Conservation (phyloP, 2,113 vertebrate species). For the Hydrolagus affinis region DNA sequence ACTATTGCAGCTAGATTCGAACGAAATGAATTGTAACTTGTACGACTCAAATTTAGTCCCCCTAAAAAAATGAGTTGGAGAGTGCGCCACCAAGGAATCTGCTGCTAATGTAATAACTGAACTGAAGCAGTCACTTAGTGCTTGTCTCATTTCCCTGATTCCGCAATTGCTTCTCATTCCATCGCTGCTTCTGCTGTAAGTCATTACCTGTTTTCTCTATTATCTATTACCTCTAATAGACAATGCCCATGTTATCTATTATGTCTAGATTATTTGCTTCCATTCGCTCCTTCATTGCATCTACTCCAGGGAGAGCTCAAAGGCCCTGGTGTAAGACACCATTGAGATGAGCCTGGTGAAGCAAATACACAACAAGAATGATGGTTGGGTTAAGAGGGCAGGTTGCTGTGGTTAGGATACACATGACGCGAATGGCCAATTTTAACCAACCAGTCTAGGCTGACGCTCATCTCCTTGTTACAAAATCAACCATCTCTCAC, state of each 20-base stretch:
- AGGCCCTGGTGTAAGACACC: not conserved
- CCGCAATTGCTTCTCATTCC: not conserved
- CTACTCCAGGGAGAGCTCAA: constrained; percentile 10
- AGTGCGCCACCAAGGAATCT: not conserved
- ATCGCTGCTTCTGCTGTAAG: not conserved
- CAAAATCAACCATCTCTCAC: too few species aligned
- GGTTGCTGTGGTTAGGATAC: too few species aligned
- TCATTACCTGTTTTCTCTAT: constrained; percentile 24
- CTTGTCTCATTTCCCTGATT: constrained; percentile 1
- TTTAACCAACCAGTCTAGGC: too few species aligned
- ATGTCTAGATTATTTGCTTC: constrained; percentile 14
- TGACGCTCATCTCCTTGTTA: too few species aligned
- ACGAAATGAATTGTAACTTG: constrained; percentile 18
- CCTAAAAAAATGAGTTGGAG: constrained; percentile 16
- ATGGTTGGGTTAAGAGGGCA: too few species aligned
- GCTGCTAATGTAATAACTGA: constrained; percentile 16
- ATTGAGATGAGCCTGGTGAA: not conserved
- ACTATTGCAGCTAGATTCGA: constrained; percentile 13
- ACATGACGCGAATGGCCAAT: too few species aligned
- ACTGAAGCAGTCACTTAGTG: not conserved
- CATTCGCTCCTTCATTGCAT: constrained; percentile 17
- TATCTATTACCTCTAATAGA: constrained; percentile 32
- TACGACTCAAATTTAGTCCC: constrained; percentile 21
- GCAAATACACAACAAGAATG: not conserved
- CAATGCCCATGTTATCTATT: constrained; percentile 26